phyloP scores from a whole-genome alignment of 2,797 vertebrate species.

The Oceanodroma leucorhoa region DNA sequence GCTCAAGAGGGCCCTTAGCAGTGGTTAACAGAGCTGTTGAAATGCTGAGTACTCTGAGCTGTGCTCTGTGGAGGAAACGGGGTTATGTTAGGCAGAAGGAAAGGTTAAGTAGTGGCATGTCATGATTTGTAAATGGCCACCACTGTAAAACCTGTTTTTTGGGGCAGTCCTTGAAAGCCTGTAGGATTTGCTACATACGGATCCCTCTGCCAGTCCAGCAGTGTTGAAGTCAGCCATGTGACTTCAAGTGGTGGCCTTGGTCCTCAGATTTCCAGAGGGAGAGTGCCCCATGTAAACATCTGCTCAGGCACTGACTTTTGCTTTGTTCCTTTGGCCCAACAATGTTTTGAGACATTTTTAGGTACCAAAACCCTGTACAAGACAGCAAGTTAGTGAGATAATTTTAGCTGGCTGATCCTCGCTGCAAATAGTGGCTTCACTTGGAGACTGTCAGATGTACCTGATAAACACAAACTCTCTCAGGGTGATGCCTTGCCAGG shows the following conservation, averaged over 20 bases:
- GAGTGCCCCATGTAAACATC: background rate
- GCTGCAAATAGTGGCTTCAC: background rate
- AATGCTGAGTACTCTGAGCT: background rate
- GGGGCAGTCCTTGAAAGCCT: background rate
- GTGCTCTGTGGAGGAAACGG: background rate
- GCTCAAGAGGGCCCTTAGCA: background rate
- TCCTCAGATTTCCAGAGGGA: background rate
- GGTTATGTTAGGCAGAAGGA: background rate
- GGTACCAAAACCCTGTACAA: too few species aligned
- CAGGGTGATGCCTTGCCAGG: background rate
- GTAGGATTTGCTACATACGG: background rate
- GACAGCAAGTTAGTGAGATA: too few species aligned
- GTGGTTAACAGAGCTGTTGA: background rate
- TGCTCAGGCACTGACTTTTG: background rate
- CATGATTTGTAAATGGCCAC: background rate
- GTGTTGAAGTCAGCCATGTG: background rate
- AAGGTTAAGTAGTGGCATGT: background rate
- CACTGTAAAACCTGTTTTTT: background rate
- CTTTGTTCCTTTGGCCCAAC: background rate
- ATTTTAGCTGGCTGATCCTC: too few species aligned
- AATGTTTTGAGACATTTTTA: too few species aligned
- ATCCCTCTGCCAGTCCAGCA: background rate
- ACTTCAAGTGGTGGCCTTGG: background rate
- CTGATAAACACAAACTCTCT: background rate
- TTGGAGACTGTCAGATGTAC: background rate